These are phyloP conservation scores for Ricordea florida DNA, from an alignment of 92 coral and sea anemone genomes.

Conservation along the genomic window DNA sequence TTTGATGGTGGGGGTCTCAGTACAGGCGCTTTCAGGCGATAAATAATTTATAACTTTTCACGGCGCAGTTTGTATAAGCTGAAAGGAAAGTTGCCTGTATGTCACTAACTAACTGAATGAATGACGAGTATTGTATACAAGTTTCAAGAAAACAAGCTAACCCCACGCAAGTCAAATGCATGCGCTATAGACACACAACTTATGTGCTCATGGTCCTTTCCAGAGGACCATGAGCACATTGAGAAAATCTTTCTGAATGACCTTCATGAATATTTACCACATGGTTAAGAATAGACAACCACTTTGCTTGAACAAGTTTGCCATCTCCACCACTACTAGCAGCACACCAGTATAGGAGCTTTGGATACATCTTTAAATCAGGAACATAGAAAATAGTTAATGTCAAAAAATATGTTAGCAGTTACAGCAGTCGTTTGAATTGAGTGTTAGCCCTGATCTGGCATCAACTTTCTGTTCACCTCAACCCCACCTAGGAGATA, in stretches of 20 bases:
- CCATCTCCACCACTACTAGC: conserved; percentile 51
- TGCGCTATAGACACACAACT: too few relatives aligned
- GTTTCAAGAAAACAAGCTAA: too few relatives aligned
- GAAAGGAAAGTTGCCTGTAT: not conserved
- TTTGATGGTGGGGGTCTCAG: conserved; percentile 15
- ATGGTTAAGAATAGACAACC: conserved; percentile 33
- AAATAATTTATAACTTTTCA: conserved; percentile 34
- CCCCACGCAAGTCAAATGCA: too few relatives aligned
- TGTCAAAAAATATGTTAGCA: conserved; percentile 37
- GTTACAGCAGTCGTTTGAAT: not conserved
- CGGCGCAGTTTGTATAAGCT: not conserved
- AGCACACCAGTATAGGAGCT: conserved; percentile 58
- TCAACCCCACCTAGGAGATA: too few relatives aligned
- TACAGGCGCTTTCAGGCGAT: not conserved
- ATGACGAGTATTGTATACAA: too few relatives aligned
- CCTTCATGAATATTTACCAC: conserved; percentile 32
- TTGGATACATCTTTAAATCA: conserved; percentile 43
- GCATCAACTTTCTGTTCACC: not conserved
- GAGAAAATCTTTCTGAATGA: conserved; percentile 18
- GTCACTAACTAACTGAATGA: too few relatives aligned
- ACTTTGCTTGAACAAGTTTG: conserved; percentile 41
- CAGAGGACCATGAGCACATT: conserved; percentile 50
- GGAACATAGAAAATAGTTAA: not conserved
- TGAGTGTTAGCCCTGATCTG: not conserved
- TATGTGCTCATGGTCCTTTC: too few relatives aligned